Base-by-base conservation (phyloP, 2,888 invertebrate genomes). In the Cheilosia vernalis region DNA sequence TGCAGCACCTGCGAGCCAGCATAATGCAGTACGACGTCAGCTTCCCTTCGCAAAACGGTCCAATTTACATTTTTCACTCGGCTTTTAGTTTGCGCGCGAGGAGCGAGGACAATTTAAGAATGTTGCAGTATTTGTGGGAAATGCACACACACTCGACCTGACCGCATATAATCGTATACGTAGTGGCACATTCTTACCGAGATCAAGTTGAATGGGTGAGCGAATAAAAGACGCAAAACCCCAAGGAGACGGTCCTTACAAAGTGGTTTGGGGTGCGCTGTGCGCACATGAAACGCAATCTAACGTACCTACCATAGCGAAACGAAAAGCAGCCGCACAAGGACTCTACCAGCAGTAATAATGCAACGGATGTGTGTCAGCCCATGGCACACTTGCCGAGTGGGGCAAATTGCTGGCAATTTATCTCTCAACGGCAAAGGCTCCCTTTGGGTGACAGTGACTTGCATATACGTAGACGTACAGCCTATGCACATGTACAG, bases 141-240 rank as follows among this genome's bases (percentile, higher is more conserved):
- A 60, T 21, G 13, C 42, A 56, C 24, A 51, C 15, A 66, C 44
- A 37, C 5, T 27, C 27, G 27, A 80, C 33, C 79, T 70, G 30
- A 70, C 84, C 74, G 72, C 80, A 80, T 60, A 70, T 79, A n/a
- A 3, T 21, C 21, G 24, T 24, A 24, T 24, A 24, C 24, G 24
- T 24, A 24, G 24, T 84, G 60, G 37, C 67, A 79, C 64, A 64
- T 64, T 66, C 53, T 66, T 66, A 61, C 55, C 24, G 60, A 69
- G 76, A 85, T 85, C 74, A 80, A 85, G 66, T 67, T 80, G 76
- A 76, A 80, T 67, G 66, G 53, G 61, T 27, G 66, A 19, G 40
- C 2, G 40, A 72, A 69, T n/a, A 67, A 40, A 66, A 58, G 9
- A 40, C 27, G 6, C 9, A 47, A 49, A 49, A 60, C 30, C 47